phyloP scores from a whole-genome alignment of 2,113 vertebrate species.

The Sapayoa aenigma region DNA sequence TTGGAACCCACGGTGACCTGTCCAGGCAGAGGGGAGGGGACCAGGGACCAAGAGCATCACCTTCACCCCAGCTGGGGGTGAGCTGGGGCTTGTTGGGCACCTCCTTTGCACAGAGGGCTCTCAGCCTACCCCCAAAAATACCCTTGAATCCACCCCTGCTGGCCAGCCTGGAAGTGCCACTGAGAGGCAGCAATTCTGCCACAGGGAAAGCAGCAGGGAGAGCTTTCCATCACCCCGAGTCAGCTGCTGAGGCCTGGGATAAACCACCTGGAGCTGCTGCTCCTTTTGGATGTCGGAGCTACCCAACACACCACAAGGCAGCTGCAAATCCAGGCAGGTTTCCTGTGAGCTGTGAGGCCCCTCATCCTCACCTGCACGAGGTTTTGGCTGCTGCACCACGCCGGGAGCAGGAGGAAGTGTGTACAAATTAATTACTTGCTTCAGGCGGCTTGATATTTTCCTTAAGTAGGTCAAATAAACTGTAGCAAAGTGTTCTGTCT shows the following conservation, averaged over 20 bases:
- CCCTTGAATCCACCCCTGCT: not conserved
- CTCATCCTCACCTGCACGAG: not conserved
- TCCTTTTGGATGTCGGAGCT: not conserved
- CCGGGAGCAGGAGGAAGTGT: not conserved
- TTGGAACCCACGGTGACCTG: not conserved
- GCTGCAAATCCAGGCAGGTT: slow-evolving; percentile 25
- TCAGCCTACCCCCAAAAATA: not conserved
- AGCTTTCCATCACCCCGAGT: not conserved
- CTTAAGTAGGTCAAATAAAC: slow-evolving; percentile 65
- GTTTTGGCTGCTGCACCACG: not conserved
- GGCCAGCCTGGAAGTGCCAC: not conserved
- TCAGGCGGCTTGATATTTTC: slow-evolving; percentile 28
- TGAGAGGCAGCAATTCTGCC: not conserved
- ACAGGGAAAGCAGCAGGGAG: not conserved
- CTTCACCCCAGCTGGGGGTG: not conserved
- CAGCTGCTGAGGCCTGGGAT: not conserved
- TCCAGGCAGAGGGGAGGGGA: not conserved
- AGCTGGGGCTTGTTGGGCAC: not conserved
- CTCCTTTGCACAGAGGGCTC: not conserved
- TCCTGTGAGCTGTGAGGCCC: not conserved
- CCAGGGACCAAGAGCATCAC: not conserved
- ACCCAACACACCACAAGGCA: not conserved
- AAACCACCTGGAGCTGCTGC: slow-evolving; percentile 34
- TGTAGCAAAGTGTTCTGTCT: not conserved
- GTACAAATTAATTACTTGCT: slow-evolving; percentile 59